Percentiles rank a stretch among this genome's conserved stretches.
Conservation (phyloP, 2,888 invertebrate species). For the Plutella xylostella region DNA sequence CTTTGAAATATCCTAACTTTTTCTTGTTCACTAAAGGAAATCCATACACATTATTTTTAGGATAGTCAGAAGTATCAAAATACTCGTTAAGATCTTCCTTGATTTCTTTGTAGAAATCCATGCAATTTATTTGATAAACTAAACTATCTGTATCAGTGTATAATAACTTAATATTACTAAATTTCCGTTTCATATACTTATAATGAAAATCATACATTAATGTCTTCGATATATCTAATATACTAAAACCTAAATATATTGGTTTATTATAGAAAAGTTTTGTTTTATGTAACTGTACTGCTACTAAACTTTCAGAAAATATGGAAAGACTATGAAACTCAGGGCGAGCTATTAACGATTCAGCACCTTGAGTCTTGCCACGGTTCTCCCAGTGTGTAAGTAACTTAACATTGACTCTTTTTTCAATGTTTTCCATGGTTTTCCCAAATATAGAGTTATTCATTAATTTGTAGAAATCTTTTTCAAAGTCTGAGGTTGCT, state of each 20-base stretch:
- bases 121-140: constrained; percentile 19
- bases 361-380: constrained; percentile 22
- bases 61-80: constrained; percentile 26
- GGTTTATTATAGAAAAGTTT: constrained; percentile 19
- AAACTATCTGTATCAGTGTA: constrained; percentile 24
- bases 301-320: constrained; percentile 28
- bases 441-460: constrained; percentile 38
- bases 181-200: constrained; percentile 17
- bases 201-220: constrained; percentile 22
- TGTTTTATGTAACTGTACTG: constrained; percentile 16
- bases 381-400: constrained; percentile 27
- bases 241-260: constrained; percentile 19
- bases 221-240: constrained; percentile 19
- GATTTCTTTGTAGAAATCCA: constrained; percentile 21
- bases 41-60: constrained; percentile 21
- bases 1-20: constrained; percentile 23
- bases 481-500: constrained; percentile 30
- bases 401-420: constrained; percentile 27
- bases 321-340: constrained; percentile 29
- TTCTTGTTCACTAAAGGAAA: constrained; percentile 25
- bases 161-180: constrained; percentile 15
- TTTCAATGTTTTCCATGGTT: constrained; percentile 30
- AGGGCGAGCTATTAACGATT: constrained; percentile 20
- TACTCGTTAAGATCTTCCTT: constrained; percentile 17
- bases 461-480: constrained; percentile 37